Base-by-base conservation (phyloP, 2,888 invertebrate genomes). In the Cremastinae sp. region DNA sequence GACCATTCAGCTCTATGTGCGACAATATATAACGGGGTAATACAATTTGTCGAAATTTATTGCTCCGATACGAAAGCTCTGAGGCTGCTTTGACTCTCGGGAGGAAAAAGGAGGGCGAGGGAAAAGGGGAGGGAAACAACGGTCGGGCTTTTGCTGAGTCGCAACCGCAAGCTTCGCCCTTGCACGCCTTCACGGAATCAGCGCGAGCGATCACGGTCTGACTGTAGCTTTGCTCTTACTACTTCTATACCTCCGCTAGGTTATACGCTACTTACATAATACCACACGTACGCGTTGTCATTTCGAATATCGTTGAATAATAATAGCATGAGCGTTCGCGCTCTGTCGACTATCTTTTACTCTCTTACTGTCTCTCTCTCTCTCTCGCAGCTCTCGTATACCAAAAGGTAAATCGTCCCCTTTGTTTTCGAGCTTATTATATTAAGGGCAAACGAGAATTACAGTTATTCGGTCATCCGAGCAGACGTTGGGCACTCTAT, bases 1-100 rank as follows among this genome's bases (percentile, higher is more conserved):
- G 74, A 76, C 81, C 79, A 78, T 82, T 85, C 79, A 83, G 85
- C 83, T 84, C 83, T 81, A 82, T 83, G 83, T 79, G 80, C 83
- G 82, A 83, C 82, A 82, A 83, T 86, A 84, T 83, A 84, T 86
- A 85, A 84, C 82, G 79, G 70, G 81, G 81, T 85, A 85, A 85
- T 86, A 83, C 84, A 85, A 86, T 86, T 86, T 85, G 83, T 83
- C 82, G 82, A 65, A 85, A 86, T 86, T 86, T 86, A 86, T 86
- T 82, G 82, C 80, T 78, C 75, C 80, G 83, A 83, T 85, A 84
- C 79, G 71, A 64, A 68, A 69, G 43, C 64, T 61, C 28, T 5
- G 49, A 55, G 58, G 55, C 62, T 66, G 58, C 45, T 49, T 58
- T 56, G 47, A 49, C 56, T 58, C 53, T 49, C 59, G 20, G 49